A percentile compares a stretch with the other conserved stretches of the same genome.
Evolutionary conservation across 2,113 vertebrate genomes (phyloP).

Genomic region (Chloropsis cyanopogon): DNA sequence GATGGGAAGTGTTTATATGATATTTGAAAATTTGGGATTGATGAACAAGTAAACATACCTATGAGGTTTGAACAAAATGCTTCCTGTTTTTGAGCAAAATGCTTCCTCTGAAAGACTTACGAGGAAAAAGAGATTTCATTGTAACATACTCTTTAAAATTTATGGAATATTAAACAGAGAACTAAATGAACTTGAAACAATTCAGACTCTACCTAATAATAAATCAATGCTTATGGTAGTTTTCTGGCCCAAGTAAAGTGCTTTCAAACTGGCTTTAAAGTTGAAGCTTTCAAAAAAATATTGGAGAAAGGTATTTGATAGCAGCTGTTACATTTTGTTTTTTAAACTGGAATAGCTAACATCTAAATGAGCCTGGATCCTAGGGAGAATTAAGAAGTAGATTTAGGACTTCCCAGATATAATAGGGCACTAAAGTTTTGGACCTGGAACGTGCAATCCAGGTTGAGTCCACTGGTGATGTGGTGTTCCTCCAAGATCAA

Average conservation of each 20-base stretch:
- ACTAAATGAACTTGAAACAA: conserved; percentile 15
- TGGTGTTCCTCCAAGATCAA: neutral
- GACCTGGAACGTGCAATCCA: neutral
- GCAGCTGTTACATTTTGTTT: neutral
- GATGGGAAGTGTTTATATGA: neutral
- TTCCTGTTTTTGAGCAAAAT: neutral
- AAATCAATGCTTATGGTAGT: neutral
- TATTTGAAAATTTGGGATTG: conserved; percentile 11
- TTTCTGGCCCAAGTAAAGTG: neutral
- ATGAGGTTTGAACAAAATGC: neutral
- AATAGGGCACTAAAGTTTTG: neutral
- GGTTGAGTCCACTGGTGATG: accelerated
- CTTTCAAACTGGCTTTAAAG: neutral
- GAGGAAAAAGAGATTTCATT: neutral
- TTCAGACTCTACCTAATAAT: neutral
- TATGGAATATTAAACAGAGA: conserved; percentile 17
- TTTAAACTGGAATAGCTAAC: neutral
- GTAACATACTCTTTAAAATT: conserved; percentile 6
- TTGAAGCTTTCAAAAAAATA: neutral
- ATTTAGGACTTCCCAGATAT: neutral
- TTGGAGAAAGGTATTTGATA: neutral
- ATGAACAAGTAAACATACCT: conserved; percentile 16
- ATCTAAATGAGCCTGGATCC: neutral
- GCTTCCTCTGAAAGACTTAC: neutral
- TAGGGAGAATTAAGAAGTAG: neutral